phyloP scores from a whole-genome alignment of 2,888 invertebrate genomes.

The Polylopha cassiicola region DNA sequence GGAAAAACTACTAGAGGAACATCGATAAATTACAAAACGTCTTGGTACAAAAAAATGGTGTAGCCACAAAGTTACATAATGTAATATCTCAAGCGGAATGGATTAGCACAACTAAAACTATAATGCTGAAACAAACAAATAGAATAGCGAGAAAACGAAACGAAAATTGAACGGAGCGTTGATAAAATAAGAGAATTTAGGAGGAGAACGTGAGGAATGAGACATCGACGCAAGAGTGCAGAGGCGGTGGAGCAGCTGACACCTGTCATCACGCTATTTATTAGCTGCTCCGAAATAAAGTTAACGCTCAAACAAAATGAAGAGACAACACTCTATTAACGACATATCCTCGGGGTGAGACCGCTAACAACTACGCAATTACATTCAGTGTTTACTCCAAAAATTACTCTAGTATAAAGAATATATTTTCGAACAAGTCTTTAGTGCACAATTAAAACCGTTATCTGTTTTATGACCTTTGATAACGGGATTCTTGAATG shows the following conservation, averaged over 20 bases:
- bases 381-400: slow-evolving; percentile 47
- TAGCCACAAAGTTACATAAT: slow-evolving; percentile 22
- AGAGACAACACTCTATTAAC: slow-evolving; percentile 73
- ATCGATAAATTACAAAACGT: slow-evolving; percentile 20
- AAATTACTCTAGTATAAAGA: slow-evolving; percentile 12
- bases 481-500: slow-evolving; percentile 29
- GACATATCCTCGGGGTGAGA: slow-evolving; percentile 59
- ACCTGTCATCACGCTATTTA: slow-evolving; percentile 77
- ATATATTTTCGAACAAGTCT: slow-evolving; percentile 20
- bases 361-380: slow-evolving; percentile 59
- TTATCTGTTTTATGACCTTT: slow-evolving; percentile 35
- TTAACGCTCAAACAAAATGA: slow-evolving; percentile 74
- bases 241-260: slow-evolving; percentile 77
- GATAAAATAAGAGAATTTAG: slow-evolving; percentile 76
- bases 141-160: slow-evolving; percentile 62
- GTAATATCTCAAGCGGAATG: slow-evolving; percentile 32
- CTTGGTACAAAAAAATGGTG: slow-evolving; percentile 13
- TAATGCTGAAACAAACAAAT: slow-evolving; percentile 63
- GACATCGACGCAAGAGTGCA: slow-evolving; percentile 77
- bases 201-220: slow-evolving; percentile 75
- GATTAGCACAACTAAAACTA: slow-evolving; percentile 48
- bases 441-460: slow-evolving; percentile 35
- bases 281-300: slow-evolving; percentile 75
- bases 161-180: slow-evolving; percentile 74
- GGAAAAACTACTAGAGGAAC: slow-evolving; percentile 17